These are phyloP conservation scores for Apotomis capreana DNA, from an alignment of 2,888 invertebrate species.

Conservation along the genomic window DNA sequence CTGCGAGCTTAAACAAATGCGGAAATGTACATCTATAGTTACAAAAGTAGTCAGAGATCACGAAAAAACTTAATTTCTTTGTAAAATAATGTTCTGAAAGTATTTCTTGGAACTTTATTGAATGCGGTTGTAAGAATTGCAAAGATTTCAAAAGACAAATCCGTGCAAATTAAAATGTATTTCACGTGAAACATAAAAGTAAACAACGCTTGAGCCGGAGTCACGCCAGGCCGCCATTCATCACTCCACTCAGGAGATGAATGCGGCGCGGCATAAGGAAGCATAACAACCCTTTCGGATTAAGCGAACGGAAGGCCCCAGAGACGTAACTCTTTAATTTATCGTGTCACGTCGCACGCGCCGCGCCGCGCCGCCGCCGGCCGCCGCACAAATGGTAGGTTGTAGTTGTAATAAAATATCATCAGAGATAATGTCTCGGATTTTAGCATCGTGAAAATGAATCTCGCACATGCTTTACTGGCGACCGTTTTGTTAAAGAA, in stretches of 20 bases:
- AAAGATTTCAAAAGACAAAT: neutral
- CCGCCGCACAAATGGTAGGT: conserved; percentile 9
- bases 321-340: conserved; percentile 39
- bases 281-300: conserved; percentile 39
- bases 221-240: conserved; percentile 23
- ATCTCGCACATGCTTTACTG: too few species aligned
- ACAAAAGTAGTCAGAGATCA: too few species aligned
- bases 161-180: neutral
- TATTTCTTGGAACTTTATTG: too few species aligned
- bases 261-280: conserved; percentile 31
- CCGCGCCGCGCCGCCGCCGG: neutral
- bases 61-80: too few species aligned
- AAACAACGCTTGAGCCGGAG: conserved; percentile 25
- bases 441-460: too few species aligned
- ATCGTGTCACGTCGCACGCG: conserved; percentile 30
- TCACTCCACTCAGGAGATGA: conserved; percentile 25
- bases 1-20: too few species aligned
- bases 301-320: conserved; percentile 20
- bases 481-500: too few species aligned
- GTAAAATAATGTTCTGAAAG: too few species aligned
- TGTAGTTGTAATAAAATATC: neutral
- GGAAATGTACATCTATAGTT: too few species aligned
- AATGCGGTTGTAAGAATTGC: too few species aligned
- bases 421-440: neutral
- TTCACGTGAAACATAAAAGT: conserved; percentile 2